Conservation (phyloP, 2,888 invertebrate species). For the Calameuta filiformis region DNA sequence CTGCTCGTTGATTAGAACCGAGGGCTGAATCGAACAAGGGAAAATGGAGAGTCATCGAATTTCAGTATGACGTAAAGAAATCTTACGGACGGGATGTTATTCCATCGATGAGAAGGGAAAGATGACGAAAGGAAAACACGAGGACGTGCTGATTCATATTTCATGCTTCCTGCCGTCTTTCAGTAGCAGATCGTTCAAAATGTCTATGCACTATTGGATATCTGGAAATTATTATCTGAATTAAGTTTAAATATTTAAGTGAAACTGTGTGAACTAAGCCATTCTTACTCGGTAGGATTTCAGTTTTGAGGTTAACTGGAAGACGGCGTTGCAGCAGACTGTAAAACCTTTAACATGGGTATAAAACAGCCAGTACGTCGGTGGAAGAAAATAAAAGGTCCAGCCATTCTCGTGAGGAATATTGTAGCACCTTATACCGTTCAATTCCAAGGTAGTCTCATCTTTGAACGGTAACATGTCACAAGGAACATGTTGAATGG, state of each 20-base stretch:
- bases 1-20: neutral
- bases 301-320: too few species aligned
- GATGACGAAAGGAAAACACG: neutral
- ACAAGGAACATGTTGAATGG: neutral
- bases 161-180: neutral
- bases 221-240: neutral
- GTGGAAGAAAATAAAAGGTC: conserved; percentile 43
- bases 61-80: neutral
- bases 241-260: neutral
- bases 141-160: neutral
- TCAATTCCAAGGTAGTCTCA: conserved; percentile 40
- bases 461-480: neutral
- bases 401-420: conserved; percentile 41
- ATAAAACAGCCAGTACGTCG: conserved; percentile 55
- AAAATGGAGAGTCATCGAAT: neutral
- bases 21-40: neutral
- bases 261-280: too few species aligned
- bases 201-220: neutral
- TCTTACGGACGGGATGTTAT: neutral
- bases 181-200: neutral
- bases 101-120: neutral
- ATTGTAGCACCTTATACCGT: conserved; percentile 43
- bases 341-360: conserved; percentile 55
- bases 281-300: too few species aligned
- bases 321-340: conserved; percentile 30